Conservation (phyloP, 1,140 invertebrate species). For the Nasonia vitripennis region DNA sequence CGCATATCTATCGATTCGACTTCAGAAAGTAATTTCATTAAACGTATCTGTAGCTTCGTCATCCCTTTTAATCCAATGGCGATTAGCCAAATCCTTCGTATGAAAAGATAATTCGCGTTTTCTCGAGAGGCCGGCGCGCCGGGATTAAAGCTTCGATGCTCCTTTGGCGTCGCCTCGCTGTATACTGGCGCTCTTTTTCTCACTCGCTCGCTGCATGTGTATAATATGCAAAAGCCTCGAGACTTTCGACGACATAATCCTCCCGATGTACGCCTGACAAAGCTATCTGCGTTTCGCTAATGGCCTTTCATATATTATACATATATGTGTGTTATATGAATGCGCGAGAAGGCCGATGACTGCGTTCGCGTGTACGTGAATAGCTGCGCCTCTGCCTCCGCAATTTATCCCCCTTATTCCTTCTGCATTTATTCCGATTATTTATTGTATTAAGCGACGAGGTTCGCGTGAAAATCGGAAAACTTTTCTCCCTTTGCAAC, state of each 20-base stretch:
- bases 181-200: no score
- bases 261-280: constrained; percentile 55
- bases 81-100: constrained; percentile 23
- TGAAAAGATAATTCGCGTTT: constrained; percentile 25
- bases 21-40: constrained; percentile 38
- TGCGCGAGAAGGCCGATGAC: neutral
- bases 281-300: constrained; percentile 62
- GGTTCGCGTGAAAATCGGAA: neutral
- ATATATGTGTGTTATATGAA: neutral
- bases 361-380: constrained; percentile 6
- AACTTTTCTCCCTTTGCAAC: neutral
- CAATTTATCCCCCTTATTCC: constrained; percentile 7
- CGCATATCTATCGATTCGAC: constrained; percentile 3
- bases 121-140: neutral
- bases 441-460: no score
- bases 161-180: neutral
- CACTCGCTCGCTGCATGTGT: neutral
- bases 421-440: neutral
- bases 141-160: constrained; percentile 22
- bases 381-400: neutral
- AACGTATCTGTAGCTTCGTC: neutral
- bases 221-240: constrained; percentile 38
- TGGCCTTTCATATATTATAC: constrained; percentile 56
- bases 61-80: constrained; percentile 15
- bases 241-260: constrained; percentile 62